Evolutionary conservation across 2,113 vertebrate genomes (phyloP).

Genomic region (Heterotis niloticus): DNA sequence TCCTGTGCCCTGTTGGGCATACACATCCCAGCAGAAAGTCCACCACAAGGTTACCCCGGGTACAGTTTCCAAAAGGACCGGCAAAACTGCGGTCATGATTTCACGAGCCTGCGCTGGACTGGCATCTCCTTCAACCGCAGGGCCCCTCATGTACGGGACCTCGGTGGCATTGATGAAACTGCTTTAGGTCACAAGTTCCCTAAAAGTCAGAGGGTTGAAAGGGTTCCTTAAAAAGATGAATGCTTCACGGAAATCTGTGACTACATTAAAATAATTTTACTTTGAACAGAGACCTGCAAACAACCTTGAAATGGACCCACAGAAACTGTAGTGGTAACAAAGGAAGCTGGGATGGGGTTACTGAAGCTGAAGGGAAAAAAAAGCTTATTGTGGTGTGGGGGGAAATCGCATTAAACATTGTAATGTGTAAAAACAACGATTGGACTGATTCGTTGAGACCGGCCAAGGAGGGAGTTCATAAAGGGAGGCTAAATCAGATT

Average conservation of each 20-base stretch:
- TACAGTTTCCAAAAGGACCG: not conserved
- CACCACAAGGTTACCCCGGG: not conserved
- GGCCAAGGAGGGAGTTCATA: slow-evolving; percentile 53
- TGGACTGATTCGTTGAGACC: slow-evolving; percentile 50
- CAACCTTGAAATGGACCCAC: not conserved
- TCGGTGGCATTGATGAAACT: not conserved
- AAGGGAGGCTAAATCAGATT: slow-evolving; percentile 54
- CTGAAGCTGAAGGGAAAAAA: not conserved
- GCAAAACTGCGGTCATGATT: not conserved
- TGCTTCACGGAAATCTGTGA: not conserved
- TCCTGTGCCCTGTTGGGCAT: slow-evolving; percentile 46
- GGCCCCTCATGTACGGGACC: not conserved
- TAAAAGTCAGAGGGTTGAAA: not conserved
- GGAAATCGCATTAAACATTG: not conserved
- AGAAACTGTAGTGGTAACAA: not conserved
- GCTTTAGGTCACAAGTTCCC: not conserved
- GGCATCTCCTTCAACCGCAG: too few relatives aligned
- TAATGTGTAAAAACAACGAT: not conserved
- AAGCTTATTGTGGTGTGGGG: not conserved
- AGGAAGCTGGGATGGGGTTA: not conserved
- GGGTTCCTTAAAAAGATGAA: not conserved
- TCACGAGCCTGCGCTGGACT: not conserved
- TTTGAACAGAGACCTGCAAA: not conserved
- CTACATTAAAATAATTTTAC: not conserved
- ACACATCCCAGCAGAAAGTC: slow-evolving; percentile 27